phyloP scores from a whole-genome alignment of 2,113 vertebrate genomes.

The Procavia capensis region DNA sequence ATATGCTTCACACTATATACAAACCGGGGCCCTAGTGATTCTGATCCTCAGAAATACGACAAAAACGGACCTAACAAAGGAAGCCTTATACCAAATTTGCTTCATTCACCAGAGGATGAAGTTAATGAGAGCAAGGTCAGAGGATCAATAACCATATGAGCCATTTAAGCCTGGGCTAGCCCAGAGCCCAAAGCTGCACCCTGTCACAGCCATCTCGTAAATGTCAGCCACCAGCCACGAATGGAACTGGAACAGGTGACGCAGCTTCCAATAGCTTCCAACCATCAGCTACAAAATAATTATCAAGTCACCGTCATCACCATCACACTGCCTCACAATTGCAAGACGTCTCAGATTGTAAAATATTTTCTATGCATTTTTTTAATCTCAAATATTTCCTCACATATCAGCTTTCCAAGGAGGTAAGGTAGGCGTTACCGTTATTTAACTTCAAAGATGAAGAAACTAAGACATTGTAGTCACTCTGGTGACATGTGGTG shows the following conservation, averaged over 20 bases:
- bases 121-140: slow-evolving; percentile 64
- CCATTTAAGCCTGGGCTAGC: background rate
- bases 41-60: slow-evolving; percentile 20
- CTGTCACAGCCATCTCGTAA: slow-evolving; percentile 38
- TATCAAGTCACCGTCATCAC: rapidly evolving
- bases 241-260: background rate
- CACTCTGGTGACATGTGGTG: background rate
- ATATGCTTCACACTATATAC: background rate
- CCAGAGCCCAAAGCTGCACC: background rate
- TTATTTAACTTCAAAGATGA: background rate
- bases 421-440: background rate
- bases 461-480: background rate
- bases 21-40: background rate
- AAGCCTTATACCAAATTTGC: background rate
- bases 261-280: background rate
- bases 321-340: rapidly evolving
- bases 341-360: rapidly evolving
- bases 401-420: background rate
- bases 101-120: slow-evolving; percentile 14
- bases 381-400: background rate
- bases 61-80: slow-evolving; percentile 23
- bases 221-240: slow-evolving; percentile 12
- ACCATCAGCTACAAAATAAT: background rate
- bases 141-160: slow-evolving; percentile 52
- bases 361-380: background rate